Percentiles rank a stretch among this genome's conserved stretches.
Evolutionary conservation across 2,888 invertebrate species (phyloP).

Genomic region (Drosophila planitibia): DNA sequence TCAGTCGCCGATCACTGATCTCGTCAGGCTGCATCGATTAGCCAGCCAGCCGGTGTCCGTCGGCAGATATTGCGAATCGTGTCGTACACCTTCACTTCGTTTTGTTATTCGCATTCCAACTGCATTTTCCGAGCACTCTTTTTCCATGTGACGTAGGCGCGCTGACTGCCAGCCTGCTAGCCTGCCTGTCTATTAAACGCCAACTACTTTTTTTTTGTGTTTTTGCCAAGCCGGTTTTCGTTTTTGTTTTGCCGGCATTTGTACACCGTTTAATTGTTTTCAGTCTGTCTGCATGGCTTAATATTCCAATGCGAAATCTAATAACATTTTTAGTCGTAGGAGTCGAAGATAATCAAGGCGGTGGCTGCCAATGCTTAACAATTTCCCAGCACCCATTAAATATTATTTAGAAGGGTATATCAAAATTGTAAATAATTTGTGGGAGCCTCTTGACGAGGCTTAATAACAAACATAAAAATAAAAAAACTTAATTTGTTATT

Average conservation of each 20-base stretch:
- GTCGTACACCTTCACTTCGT: constrained; percentile 71
- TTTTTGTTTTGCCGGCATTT: constrained; percentile 67
- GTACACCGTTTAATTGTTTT: constrained; percentile 49
- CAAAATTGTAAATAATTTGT: not conserved
- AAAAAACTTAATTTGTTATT: not conserved
- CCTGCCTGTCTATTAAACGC: constrained; percentile 33
- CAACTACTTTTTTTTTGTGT: constrained; percentile 8
- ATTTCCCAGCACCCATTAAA: not conserved
- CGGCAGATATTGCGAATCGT: constrained; percentile 25
- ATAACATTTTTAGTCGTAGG: constrained; percentile 57
- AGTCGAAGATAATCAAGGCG: constrained; percentile 28
- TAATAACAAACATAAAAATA: not conserved
- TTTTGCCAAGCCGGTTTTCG: constrained; percentile 63
- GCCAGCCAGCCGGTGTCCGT: constrained; percentile 18
- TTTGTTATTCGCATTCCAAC: constrained; percentile 58
- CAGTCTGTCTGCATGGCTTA: constrained; percentile 33
- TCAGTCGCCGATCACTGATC: constrained; percentile 59
- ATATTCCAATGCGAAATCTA: constrained; percentile 39
- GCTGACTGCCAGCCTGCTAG: constrained; percentile 2
- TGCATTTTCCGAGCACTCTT: constrained; percentile 55
- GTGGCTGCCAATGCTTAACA: not conserved
- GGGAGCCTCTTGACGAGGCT: not conserved
- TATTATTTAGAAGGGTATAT: not conserved
- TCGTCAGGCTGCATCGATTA: constrained; percentile 67
- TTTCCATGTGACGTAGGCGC: constrained; percentile 52